These are phyloP conservation scores for Anas georgica DNA, from an alignment of 2,797 vertebrate genomes.

Conservation along the genomic window DNA sequence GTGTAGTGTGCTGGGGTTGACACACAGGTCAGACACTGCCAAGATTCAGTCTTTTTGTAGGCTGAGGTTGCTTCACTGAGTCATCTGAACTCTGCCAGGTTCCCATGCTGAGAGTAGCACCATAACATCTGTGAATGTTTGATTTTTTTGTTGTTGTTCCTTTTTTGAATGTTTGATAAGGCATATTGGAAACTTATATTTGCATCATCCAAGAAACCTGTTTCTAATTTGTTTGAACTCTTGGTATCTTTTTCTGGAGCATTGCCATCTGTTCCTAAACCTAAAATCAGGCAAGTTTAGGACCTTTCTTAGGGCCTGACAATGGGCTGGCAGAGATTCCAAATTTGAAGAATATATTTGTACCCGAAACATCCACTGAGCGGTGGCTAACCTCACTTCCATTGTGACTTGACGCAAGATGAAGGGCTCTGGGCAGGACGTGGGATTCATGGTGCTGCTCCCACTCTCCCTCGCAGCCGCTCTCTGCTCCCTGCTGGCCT, in stretches of 20 bases:
- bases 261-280: background rate
- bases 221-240: background rate
- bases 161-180: background rate
- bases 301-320: background rate
- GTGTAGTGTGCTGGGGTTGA: background rate
- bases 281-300: background rate
- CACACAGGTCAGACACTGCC: background rate
- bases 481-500: too few species aligned
- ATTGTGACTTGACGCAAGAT: too few species aligned
- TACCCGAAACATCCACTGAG: background rate
- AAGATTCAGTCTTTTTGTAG: background rate
- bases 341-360: background rate
- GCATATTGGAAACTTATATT: background rate
- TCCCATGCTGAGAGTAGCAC: background rate
- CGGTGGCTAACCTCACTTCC: background rate
- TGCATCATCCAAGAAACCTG: background rate
- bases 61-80: background rate
- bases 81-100: background rate
- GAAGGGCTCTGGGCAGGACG: too few species aligned
- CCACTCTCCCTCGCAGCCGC: too few species aligned
- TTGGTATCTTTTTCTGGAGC: background rate
- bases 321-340: background rate
- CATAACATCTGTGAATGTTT: conserved; percentile 18
- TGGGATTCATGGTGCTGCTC: too few species aligned
- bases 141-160: background rate